Evolutionary conservation across 2,888 invertebrate genomes (phyloP).

Genomic region (Cetonia aurata): DNA sequence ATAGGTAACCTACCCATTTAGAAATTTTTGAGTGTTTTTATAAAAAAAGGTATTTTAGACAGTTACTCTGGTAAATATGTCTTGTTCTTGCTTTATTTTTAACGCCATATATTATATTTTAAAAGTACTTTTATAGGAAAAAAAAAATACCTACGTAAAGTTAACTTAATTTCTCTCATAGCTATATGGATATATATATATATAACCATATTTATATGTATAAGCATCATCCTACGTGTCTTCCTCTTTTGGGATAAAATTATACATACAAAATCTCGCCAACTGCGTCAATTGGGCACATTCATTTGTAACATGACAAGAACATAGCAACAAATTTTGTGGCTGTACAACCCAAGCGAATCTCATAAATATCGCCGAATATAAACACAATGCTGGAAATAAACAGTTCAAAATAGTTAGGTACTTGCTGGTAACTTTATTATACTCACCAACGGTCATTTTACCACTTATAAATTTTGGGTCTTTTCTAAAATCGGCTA

Average conservation of each 20-base stretch:
- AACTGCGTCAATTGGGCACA: conserved; percentile 92
- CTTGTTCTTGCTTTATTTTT: too few species aligned
- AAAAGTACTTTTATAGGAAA: too few species aligned
- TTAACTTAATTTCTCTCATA: too few species aligned
- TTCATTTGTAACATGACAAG: conserved; percentile 96
- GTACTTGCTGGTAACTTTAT: conserved; percentile 49
- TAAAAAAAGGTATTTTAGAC: too few species aligned
- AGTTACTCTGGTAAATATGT: too few species aligned
- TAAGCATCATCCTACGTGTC: not conserved
- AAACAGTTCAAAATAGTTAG: conserved; percentile 60
- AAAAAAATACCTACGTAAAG: too few species aligned
- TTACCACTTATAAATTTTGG: conserved; percentile 95
- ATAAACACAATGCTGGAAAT: conserved; percentile 80
- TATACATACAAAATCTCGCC: conserved; percentile 78
- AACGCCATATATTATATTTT: too few species aligned
- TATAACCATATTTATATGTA: not conserved
- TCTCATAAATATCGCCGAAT: conserved; percentile 96
- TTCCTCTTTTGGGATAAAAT: conserved; percentile 66
- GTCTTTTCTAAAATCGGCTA: conserved; percentile 90
- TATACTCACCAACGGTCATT: conserved; percentile 88
- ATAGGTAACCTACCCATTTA: too few species aligned
- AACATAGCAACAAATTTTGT: conserved; percentile 92
- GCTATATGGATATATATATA: too few species aligned
- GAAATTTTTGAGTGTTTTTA: too few species aligned
- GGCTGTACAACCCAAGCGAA: conserved; percentile 98